Base-by-base conservation (phyloP, 2,797 vertebrate species). In the Periparus ater region DNA sequence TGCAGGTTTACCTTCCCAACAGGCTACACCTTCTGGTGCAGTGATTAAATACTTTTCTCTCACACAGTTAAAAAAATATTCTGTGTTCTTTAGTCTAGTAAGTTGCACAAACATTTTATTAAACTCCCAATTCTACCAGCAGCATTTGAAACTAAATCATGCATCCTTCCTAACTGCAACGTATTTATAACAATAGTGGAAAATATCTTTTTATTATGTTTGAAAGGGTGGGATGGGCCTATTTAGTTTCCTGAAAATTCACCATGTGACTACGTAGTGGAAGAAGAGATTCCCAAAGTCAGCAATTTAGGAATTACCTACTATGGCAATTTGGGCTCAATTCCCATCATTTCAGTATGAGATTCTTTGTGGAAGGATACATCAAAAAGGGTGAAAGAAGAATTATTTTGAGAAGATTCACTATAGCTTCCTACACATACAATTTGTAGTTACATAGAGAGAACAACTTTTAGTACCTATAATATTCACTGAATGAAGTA, bases 181-280 rank as follows among this genome's bases (percentile, higher is more conserved):
- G 13, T 44, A 55, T 32, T 57, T 42, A 22, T 16, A 85, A 55
- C 11, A 74, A 10, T 6, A 20, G 13, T n/a, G 32, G n/a, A 16
- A 80, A 32, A 73, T 27, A 2, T 7, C 22, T 26, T 13, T 51
- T 27, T n/a, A 27, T 36, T 12, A 13, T 47, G 11, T 50, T 77
- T 78, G 23, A 71, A 88, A 62, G 23, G 9, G 19, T 62, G 85
- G 16, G 26, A 62, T 14, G 18, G 8, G 3, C 29, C 32, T 54
- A 34, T 40, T 36, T 40, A 57, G 6, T 16, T 7, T 67, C 44
- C 18, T 67, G 63, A 67, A 61, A 88, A 91, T 7, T 9, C 40
- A 45, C 9, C 32, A 42, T 0, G 0, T 58, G 30, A 15, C 44
- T 45, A 32, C 0, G 1, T 11, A 61, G 23, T 9, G 12, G 44